Conservation (phyloP, 2,113 vertebrate genomes). For the Astur gentilis region DNA sequence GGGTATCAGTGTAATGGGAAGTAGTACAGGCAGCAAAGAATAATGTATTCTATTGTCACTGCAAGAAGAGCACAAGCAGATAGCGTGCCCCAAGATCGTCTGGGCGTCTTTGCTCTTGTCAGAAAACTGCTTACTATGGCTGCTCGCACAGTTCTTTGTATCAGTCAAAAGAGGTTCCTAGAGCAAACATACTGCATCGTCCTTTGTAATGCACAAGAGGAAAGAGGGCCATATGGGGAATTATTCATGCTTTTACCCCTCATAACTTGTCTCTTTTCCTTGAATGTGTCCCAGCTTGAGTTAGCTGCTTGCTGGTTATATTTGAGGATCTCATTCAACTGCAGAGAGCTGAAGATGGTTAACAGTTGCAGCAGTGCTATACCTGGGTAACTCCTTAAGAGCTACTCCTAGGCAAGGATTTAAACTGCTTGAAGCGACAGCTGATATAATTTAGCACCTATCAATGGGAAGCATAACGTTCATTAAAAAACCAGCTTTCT, state of each 20-base stretch:
- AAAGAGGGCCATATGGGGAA: neutral
- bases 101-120: accelerated
- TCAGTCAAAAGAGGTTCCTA: neutral
- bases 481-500: neutral
- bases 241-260: neutral
- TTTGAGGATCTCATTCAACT: neutral
- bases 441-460: neutral
- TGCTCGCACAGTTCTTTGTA: neutral
- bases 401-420: neutral
- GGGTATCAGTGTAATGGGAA: neutral
- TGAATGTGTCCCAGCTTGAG: neutral
- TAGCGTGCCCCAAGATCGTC: neutral
- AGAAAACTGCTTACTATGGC: neutral
- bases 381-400: neutral
- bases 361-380: neutral
- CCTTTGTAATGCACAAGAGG: neutral
- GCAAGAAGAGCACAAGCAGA: neutral
- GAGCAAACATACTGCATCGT: neutral
- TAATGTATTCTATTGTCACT: neutral
- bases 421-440: neutral
- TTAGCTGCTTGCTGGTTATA: neutral
- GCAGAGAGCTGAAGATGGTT: neutral
- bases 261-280: neutral
- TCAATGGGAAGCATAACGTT: neutral
- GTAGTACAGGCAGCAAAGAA: neutral